Evolutionary conservation across 2,888 invertebrate species (phyloP).

Genomic region (Nezara viridula): DNA sequence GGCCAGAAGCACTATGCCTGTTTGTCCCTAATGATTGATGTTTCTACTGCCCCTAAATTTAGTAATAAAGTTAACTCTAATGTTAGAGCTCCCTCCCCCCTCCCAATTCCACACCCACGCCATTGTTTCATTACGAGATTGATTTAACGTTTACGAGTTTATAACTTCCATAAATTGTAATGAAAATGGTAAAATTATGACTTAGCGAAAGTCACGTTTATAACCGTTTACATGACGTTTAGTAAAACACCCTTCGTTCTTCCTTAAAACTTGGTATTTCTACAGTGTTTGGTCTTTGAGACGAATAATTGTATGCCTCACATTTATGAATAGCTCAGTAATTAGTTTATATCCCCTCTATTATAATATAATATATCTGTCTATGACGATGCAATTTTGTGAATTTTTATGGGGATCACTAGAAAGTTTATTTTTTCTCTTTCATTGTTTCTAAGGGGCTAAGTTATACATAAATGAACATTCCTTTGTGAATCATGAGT

Average conservation of each 20-base stretch:
- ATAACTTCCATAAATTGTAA: neutral
- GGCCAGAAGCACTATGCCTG: neutral
- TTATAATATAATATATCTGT: too few species aligned
- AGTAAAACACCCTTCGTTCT: neutral
- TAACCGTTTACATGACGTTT: neutral
- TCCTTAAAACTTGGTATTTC: neutral
- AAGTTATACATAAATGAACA: too few species aligned
- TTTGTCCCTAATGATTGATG: constrained; percentile 23
- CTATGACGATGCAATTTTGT: too few species aligned
- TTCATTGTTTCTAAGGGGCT: too few species aligned
- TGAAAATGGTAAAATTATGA: neutral
- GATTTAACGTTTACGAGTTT: neutral
- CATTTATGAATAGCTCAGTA: too few species aligned
- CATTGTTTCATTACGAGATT: neutral
- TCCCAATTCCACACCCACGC: too few species aligned
- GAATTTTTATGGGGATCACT: too few species aligned
- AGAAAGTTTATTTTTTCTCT: too few species aligned
- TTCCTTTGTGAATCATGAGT: too few species aligned
- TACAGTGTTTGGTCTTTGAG: neutral
- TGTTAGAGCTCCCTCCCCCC: neutral
- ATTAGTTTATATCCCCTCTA: too few species aligned
- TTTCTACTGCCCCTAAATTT: neutral
- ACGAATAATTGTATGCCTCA: too few species aligned
- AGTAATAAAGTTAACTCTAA: constrained; percentile 22
- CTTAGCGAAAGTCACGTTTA: neutral